phyloP scores from a whole-genome alignment of 2,113 vertebrate genomes.

The Nanorana parkeri region DNA sequence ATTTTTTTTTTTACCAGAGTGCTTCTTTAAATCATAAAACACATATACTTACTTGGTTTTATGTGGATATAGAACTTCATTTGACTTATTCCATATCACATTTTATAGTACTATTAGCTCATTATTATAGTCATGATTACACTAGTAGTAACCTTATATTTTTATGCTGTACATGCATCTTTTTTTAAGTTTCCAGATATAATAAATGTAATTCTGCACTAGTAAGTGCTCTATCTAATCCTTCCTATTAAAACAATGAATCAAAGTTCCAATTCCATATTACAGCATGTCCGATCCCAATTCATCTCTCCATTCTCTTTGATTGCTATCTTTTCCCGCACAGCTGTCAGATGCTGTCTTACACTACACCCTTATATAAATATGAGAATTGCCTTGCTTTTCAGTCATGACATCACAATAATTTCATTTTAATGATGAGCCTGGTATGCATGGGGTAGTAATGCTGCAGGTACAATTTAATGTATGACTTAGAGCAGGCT shows the following conservation, averaged over 20 bases:
- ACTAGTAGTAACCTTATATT: too few relatives aligned
- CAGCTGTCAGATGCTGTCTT: slow-evolving; percentile 1
- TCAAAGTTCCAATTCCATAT: not conserved
- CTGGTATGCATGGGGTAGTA: not conserved
- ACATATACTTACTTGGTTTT: too few relatives aligned
- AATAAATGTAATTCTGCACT: too few relatives aligned
- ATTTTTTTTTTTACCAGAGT: too few relatives aligned
- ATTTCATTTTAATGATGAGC: not conserved
- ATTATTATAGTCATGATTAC: too few relatives aligned
- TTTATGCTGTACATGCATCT: too few relatives aligned
- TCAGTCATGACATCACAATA: not conserved
- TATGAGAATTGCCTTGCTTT: slow-evolving; percentile 2
- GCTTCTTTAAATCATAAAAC: too few relatives aligned
- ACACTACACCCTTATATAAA: not conserved
- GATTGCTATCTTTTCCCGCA: not conserved
- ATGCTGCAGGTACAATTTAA: not conserved
- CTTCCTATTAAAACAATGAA: not conserved
- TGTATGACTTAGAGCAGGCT: not conserved
- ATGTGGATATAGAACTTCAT: too few relatives aligned
- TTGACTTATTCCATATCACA: too few relatives aligned
- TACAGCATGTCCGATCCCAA: not conserved
- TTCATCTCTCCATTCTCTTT: not conserved
- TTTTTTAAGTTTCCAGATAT: too few relatives aligned
- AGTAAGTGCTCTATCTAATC: not conserved
- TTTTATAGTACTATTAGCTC: too few relatives aligned